A percentile compares a stretch with the other conserved stretches of the same genome.
Evolutionary conservation across 2,797 vertebrate genomes (phyloP).

Genomic region (Miichthys miiuy): DNA sequence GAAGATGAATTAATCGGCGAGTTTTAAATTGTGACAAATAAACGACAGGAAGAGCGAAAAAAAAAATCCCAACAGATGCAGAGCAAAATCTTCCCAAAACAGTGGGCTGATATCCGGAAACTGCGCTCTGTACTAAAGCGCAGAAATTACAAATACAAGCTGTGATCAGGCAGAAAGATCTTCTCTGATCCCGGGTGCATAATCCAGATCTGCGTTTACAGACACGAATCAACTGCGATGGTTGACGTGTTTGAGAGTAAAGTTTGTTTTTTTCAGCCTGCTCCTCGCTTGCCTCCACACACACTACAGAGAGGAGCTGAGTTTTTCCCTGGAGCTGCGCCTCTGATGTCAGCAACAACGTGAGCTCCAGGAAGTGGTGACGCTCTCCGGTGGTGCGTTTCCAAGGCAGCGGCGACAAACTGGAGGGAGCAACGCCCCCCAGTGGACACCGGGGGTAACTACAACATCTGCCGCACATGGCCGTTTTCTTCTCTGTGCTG

Average conservation of each 20-base stretch:
- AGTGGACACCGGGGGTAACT: constrained; percentile 33
- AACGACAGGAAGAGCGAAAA: constrained; percentile 24
- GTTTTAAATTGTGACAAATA: constrained; percentile 34
- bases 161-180: constrained; percentile 30
- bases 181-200: constrained; percentile 48
- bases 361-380: constrained; percentile 84
- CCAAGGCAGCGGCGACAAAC: constrained; percentile 48
- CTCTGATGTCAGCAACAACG: constrained; percentile 83
- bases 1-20: constrained; percentile 11
- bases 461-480: background rate
- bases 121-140: constrained; percentile 65
- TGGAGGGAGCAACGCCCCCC: constrained; percentile 44
- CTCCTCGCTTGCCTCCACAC: constrained; percentile 60
- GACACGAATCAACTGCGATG: constrained; percentile 7
- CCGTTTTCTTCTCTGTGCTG: fast-evolving
- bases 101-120: constrained; percentile 81
- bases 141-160: constrained; percentile 52
- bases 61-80: constrained; percentile 64
- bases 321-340: constrained; percentile 72
- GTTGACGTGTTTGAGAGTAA: constrained; percentile 60
- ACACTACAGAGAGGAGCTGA: constrained; percentile 58
- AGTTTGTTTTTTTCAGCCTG: constrained; percentile 71
- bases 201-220: constrained; percentile 66
- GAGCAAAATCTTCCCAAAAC: constrained; percentile 61
- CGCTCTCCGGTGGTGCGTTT: constrained; percentile 68